Evolutionary conservation across 2,797 vertebrate species (phyloP).

Genomic region (Menidia menidia): DNA sequence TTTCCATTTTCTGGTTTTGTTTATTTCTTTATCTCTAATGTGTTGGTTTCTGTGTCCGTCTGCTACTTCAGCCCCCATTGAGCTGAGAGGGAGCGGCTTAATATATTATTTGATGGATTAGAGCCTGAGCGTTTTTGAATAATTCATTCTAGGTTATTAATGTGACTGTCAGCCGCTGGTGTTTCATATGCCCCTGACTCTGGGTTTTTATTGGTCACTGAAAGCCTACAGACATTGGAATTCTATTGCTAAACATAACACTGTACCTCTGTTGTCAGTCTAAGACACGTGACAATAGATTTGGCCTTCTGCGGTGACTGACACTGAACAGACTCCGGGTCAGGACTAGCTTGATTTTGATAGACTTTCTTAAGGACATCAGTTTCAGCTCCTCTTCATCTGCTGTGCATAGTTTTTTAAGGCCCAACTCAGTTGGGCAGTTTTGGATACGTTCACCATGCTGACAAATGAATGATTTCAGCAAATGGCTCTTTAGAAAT

Average conservation of each 20-base stretch:
- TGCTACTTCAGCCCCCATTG: constrained; percentile 57
- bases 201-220: constrained; percentile 73
- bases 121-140: constrained; percentile 81
- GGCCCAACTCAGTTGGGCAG: not conserved
- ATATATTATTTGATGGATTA: constrained; percentile 83
- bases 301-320: constrained; percentile 41
- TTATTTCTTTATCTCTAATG: constrained; percentile 56
- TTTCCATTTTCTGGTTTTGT: constrained; percentile 52
- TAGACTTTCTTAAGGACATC: too few species aligned
- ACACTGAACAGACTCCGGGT: not conserved
- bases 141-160: constrained; percentile 82
- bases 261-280: constrained; percentile 50
- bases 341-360: too few species aligned
- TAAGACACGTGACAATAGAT: constrained; percentile 49
- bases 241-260: constrained; percentile 68
- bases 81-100: constrained; percentile 72
- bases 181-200: constrained; percentile 75
- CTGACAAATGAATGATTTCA: too few species aligned
- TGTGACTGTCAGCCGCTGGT: constrained; percentile 78
- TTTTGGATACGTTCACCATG: too few species aligned
- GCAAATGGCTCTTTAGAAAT: not conserved
- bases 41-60: constrained; percentile 67
- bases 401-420: not conserved
- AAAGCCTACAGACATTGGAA: constrained; percentile 70
- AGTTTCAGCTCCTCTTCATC: constrained; percentile 9